Base-by-base conservation (phyloP, 2,797 vertebrate genomes). In the Scleropages formosus region DNA sequence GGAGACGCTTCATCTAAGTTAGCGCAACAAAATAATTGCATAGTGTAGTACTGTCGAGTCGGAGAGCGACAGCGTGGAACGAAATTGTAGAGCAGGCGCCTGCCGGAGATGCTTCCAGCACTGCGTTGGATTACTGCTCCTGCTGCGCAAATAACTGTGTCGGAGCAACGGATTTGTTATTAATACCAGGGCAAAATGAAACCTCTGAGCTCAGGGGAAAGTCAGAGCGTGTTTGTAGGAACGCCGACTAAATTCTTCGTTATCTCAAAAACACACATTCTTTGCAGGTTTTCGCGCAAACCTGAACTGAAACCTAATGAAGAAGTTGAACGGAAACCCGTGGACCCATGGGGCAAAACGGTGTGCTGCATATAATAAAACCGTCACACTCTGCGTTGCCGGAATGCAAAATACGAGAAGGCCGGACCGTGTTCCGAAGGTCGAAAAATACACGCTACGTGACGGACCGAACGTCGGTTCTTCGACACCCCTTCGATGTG, bases 11-110 rank as follows among this genome's bases (percentile, higher is more conserved):
- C 83, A 84, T 86, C 75, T 81, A 81, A 84, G 85, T 88, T 89
- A 85, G 88, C 82, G 84, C 89, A 91, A 90, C 87, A 88, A 91
- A 91, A 90, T 90, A 91, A 92, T 88, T 89, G 87, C 84, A 88
- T 81, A 84, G 86, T 85, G 86, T 85, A 86, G 85, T 85, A 78
- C 82, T 87, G 88, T 90, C 83, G 82, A 85, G 88, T 90, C 83
- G 82, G 85, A 89, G 87, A 89, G 82, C 84, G 88, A 85, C 82
- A 80, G 84, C 74, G 78, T 84, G 84, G 84, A 89, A 85, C 80
- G n/a, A 84, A 88, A 85, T 69, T 78, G 81, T 74, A 77, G 75
- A 82, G 82, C 79, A 31, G 70, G 67, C 78, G 82, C 81, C 53
- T 74, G 74, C 69, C 77, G 77, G 63, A 74, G 80, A 86, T 78